Conservation (phyloP, 2,888 invertebrate species). For the Zaprionus bogoriensis region DNA sequence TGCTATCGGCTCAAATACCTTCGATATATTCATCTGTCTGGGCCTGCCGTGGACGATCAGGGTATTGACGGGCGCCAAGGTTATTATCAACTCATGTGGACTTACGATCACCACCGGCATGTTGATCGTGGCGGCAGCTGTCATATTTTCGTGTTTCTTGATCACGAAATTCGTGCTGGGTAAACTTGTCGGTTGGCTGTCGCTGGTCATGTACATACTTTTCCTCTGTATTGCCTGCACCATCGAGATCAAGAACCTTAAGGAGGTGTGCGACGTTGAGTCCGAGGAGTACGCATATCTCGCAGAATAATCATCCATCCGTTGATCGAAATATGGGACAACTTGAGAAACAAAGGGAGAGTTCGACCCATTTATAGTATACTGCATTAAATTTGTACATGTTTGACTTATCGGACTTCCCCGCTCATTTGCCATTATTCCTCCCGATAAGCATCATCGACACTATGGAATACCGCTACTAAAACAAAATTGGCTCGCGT, state of each 20-base stretch:
- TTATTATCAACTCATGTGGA: constrained; percentile 91
- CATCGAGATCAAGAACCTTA: constrained; percentile 25
- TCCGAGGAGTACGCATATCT: not conserved
- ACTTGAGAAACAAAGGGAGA: no score
- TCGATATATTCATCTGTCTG: constrained; percentile 92
- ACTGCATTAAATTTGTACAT: no score
- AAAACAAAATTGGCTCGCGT: not conserved
- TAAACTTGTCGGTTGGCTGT: constrained; percentile 90
- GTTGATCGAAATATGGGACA: not conserved
- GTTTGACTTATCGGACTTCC: no score
- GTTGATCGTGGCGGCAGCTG: constrained; percentile 89
- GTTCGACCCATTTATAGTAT: no score
- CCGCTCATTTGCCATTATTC: no score
- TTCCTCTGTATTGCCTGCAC: constrained; percentile 86
- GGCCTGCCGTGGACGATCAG: constrained; percentile 94
- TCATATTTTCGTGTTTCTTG: constrained; percentile 90
- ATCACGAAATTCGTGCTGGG: constrained; percentile 91
- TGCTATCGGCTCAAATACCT: constrained; percentile 94
- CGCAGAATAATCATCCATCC: not conserved
- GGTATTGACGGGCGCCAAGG: constrained; percentile 88
- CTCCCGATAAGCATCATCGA: no score
- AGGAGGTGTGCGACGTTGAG: constrained; percentile 42
- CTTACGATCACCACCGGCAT: constrained; percentile 93
- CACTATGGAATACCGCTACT: no score
- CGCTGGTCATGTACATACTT: constrained; percentile 91